Evolutionary conservation across 2,113 vertebrate species (phyloP), one percentile per base, ranked within the genome.

Genomic region (Elephas maximus): DNA sequence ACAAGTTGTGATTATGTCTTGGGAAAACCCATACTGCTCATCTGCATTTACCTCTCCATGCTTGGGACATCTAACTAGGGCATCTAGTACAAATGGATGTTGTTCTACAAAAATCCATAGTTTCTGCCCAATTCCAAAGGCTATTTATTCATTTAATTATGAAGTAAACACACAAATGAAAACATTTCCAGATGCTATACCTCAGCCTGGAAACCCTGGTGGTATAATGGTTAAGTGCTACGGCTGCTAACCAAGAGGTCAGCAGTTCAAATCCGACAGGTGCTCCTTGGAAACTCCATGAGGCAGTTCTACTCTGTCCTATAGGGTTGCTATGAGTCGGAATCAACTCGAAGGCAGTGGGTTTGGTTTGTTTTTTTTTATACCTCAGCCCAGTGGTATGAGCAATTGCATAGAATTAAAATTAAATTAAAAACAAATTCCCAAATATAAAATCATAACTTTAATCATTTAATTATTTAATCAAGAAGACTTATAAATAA

Each of bases 131-230:
- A 90, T 62, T 86, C 17, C 14, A 26, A 21, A 53, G 24, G 8
- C 28, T 90, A 81, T 60, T 88, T 67, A 41, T 77, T 93, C 28
- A 12, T 24, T 96, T 85, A 60, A 69, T 44, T 86, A 71, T 89
- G 41, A 94, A 80, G 48, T 74, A 94, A 53, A 45, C 9, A 53
- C 14, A 51, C 8, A 93, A 82, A 77, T 81, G 21, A 63, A 84
- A 81, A 76, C 6, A 51, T 86, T 37, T 73, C 26, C 28, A 86
- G 60, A 63, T 84, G 2, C 15, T 53, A 17, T 73, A 0, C n/a
- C 44, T 67, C 20, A 62, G 15, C 37, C 37, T 37, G 2, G 37
- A 37, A 37, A 37, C 37, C 37, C 37, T 37, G 37, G 37, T 37
- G 37, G 37, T 37, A 37, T 37, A 37, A 37, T 37, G 37, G 37